Evolutionary conservation across 2,888 invertebrate genomes (phyloP).

Genomic region (Drosophila tripunctata): DNA sequence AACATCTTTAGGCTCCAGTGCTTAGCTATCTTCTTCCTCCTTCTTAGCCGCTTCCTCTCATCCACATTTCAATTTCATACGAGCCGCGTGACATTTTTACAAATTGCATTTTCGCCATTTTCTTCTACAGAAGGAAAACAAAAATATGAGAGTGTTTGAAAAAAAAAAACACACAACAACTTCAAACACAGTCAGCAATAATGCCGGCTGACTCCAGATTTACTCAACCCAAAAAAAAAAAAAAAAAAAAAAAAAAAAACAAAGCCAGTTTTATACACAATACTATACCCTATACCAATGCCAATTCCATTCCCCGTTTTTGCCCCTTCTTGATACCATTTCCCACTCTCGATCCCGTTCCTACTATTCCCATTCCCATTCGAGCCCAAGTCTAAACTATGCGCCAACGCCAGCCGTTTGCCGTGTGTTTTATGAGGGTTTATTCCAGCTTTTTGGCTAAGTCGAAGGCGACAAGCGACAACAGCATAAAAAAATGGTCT

Average conservation of each 20-base stretch:
- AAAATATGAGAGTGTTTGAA: not conserved
- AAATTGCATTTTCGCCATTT: conserved; percentile 58
- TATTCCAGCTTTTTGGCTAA: conserved; percentile 47
- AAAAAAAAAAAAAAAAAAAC: not conserved
- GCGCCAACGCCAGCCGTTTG: conserved; percentile 24
- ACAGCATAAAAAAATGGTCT: conserved; percentile 8
- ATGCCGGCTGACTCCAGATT: conserved; percentile 19
- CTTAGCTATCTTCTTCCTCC: conserved; percentile 18
- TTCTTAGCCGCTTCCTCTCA: conserved; percentile 3
- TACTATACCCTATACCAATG: not conserved
- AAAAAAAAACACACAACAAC: conserved; percentile 6
- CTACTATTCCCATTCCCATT: not conserved
- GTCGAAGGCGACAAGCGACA: conserved; percentile 27
- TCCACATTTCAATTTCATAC: conserved; percentile 49
- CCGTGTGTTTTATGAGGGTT: conserved; percentile 67
- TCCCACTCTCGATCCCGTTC: not conserved
- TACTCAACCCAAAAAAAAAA: not conserved
- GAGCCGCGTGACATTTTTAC: conserved; percentile 62
- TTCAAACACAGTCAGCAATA: conserved; percentile 61
- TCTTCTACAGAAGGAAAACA: not conserved
- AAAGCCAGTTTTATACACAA: not conserved
- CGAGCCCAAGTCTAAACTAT: conserved; percentile 23
- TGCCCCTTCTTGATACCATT: not conserved
- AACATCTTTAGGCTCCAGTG: conserved; percentile 15
- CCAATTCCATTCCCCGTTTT: not conserved